Evolutionary conservation across 2,797 vertebrate genomes (phyloP).

Genomic region (Ispidina lecontei): DNA sequence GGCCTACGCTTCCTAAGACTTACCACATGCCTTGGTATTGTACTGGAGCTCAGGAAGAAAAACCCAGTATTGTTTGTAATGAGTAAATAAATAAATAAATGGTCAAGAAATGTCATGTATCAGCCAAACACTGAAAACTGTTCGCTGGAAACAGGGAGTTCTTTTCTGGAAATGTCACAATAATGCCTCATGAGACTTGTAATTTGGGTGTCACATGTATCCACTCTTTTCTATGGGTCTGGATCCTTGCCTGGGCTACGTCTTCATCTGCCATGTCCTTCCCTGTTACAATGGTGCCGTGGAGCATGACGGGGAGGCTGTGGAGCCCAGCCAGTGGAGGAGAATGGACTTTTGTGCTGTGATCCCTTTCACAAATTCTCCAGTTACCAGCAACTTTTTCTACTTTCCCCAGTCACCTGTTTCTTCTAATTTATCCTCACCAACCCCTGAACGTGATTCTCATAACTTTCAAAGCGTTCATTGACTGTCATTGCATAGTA

Average conservation of each 20-base stretch:
- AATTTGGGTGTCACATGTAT: slow-evolving; percentile 35
- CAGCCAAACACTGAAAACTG: background rate
- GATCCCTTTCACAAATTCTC: slow-evolving; percentile 27
- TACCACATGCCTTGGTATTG: background rate
- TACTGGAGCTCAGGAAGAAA: background rate
- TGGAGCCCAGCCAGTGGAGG: slow-evolving; percentile 3
- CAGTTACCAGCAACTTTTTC: slow-evolving; percentile 9
- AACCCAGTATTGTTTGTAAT: background rate
- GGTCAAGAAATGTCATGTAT: background rate
- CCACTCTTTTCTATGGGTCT: background rate
- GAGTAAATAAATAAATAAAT: background rate
- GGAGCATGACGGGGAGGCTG: background rate
- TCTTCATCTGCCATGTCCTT: slow-evolving; percentile 2
- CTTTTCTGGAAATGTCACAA: slow-evolving; percentile 22
- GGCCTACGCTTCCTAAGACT: background rate
- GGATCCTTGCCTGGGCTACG: background rate
- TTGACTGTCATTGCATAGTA: background rate
- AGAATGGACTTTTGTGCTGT: slow-evolving; percentile 34
- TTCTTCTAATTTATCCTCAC: slow-evolving; percentile 2
- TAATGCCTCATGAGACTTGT: background rate
- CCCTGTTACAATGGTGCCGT: background rate
- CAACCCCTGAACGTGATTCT: background rate
- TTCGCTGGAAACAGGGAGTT: background rate
- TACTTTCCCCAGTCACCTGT: slow-evolving; percentile 7
- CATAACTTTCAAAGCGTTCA: background rate